Percentiles rank a stretch among this genome's conserved stretches.
Evolutionary conservation across 2,888 invertebrate genomes (phyloP).

Genomic region (Eilema caniola): DNA sequence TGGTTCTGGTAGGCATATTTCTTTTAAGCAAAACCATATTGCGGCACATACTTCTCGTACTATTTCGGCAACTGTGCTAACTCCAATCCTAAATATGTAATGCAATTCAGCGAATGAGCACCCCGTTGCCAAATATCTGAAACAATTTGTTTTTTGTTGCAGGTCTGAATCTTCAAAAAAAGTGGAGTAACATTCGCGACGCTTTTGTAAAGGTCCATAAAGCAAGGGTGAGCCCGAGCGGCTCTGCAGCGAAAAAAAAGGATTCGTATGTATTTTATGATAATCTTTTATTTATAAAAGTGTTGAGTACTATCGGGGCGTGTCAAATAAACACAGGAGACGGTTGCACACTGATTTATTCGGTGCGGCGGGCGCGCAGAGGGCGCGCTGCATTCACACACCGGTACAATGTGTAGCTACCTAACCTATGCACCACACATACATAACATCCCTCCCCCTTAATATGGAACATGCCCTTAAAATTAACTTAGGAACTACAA

Average conservation of each 20-base stretch:
- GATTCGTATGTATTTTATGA: constrained; percentile 35
- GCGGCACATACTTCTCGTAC: constrained; percentile 25
- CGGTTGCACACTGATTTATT: no score
- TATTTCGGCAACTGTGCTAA: constrained; percentile 20
- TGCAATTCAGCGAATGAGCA: constrained; percentile 27
- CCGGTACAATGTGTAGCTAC: no score
- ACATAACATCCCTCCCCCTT: no score
- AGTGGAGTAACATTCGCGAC: constrained; percentile 27
- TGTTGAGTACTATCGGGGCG: no score
- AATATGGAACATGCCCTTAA: no score
- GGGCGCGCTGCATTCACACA: no score
- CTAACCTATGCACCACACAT: no score
- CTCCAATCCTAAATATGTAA: constrained; percentile 21
- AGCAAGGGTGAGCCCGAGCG: constrained; percentile 26
- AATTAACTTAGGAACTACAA: no score
- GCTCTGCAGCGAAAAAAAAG: constrained; percentile 31
- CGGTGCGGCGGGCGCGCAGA: no score
- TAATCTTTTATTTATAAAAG: constrained; percentile 23
- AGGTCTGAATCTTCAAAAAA: constrained; percentile 23
- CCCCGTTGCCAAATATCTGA: constrained; percentile 34
- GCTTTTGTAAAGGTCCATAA: constrained; percentile 31
- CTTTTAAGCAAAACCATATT: constrained; percentile 30
- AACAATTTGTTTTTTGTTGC: constrained; percentile 18
- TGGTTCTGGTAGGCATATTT: constrained; percentile 30
- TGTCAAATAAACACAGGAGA: no score